Percentiles rank a stretch among this genome's conserved stretches.
Evolutionary conservation across 2,888 invertebrate species (phyloP).

Genomic region (Carpatolechia fugitivella): DNA sequence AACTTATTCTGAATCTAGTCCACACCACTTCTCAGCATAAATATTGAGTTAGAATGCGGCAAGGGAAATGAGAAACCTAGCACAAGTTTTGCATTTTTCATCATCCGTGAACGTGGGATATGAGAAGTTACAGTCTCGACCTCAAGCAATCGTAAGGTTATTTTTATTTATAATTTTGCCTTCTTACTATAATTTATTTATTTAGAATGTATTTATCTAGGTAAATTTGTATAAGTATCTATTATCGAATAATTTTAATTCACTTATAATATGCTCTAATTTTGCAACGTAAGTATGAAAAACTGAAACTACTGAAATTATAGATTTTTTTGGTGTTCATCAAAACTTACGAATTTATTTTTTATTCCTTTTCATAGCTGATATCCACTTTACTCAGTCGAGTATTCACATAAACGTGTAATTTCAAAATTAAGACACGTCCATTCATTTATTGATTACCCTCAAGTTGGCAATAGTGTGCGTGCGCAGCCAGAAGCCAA

Average conservation of each 20-base stretch:
- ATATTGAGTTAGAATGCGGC: not conserved
- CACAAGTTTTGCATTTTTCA: not conserved
- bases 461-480: slow-evolving; percentile 11
- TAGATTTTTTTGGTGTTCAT: too few relatives aligned
- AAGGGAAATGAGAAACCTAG: slow-evolving; percentile 1
- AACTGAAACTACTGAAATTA: too few relatives aligned
- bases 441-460: slow-evolving; percentile 9
- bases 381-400: too few relatives aligned
- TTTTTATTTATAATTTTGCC: not conserved
- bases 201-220: not conserved
- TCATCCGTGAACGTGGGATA: not conserved
- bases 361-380: too few relatives aligned
- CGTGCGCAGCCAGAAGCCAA: not conserved
- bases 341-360: too few relatives aligned
- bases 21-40: not conserved
- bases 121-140: not conserved
- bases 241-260: too few relatives aligned
- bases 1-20: not conserved
- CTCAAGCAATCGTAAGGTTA: not conserved
- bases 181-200: not conserved
- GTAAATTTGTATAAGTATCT: not conserved
- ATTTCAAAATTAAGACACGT: slow-evolving; percentile 2
- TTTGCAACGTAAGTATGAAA: too few relatives aligned
- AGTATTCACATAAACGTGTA: slow-evolving; percentile 1
- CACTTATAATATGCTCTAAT: too few relatives aligned